Evolutionary conservation across 2,888 invertebrate genomes (phyloP), one percentile per base, ranked within the genome.

Genomic region (Tachystola acroxantha): DNA sequence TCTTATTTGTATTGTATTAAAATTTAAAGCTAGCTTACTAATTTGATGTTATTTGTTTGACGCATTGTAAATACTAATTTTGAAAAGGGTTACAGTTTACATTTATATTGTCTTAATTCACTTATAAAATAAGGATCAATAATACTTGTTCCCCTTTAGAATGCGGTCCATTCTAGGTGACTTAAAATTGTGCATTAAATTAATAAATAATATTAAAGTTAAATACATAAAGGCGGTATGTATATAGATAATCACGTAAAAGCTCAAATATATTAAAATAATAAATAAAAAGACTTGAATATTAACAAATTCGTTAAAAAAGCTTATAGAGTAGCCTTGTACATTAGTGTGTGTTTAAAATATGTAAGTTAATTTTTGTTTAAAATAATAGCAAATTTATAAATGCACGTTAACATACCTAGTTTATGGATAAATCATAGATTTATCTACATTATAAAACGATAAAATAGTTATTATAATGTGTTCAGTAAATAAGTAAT

Each of bases 111-210:
- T 28, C 27, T 12, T 28, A 41, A 47, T 55, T 46, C 48, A 50
- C 45, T 48, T 46, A 48, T 42, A 42, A 42, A 41, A 49, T 45
- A 44, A 40, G 46, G 42, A 43, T 48, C 39, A 49, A 38, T 48
- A 46, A 47, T 55, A 50, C 62, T 28, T n/a, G n/a, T n/a, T 64
- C 54, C 65, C 78, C 65, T 56, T 77, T 85, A 84, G 84, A 77
- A 73, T 64, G 86, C 77, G 87, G 87, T 85, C 87, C 87, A 87
- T 77, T 71, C 62, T 84, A 86, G 79, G 81, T 84, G 84, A 86
- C 81, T 86, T 86, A 87, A 84, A 70, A 73, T 70, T 72, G 78
- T 82, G 81, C 78, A 81, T 84, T 85, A 85, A 81, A 79, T 59
- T 65, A 53, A 64, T 71, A 68, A 70, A 67, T 74, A 74, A 77